Conservation (phyloP, 37 sponge, comb jelly and placozoan species). For the Spongilla lacustris region DNA sequence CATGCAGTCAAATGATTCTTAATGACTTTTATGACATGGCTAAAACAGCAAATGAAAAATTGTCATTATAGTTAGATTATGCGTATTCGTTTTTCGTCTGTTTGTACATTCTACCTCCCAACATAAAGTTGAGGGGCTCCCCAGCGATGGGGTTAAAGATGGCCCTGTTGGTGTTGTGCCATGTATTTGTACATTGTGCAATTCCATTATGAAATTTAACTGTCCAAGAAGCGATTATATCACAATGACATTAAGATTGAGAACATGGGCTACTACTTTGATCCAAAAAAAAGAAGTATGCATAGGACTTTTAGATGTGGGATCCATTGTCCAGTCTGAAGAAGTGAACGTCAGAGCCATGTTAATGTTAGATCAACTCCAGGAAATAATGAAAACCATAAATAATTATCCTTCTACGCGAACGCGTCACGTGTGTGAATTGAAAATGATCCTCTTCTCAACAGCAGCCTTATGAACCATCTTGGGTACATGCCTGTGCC, state of each 20-base stretch:
- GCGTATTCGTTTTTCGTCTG: not conserved
- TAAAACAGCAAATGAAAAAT: no score
- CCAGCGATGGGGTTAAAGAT: not conserved
- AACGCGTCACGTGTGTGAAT: no score
- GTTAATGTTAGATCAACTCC: no score
- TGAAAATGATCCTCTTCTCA: conserved; percentile 75
- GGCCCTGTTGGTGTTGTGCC: not conserved
- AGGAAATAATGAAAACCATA: no score
- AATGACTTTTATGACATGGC: no score
- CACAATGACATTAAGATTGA: no score
- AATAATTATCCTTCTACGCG: no score
- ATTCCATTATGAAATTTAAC: conserved; percentile 1
- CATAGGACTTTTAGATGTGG: no score
- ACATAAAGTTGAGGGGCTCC: not conserved
- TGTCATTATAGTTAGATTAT: not conserved
- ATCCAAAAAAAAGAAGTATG: no score
- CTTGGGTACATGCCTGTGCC: conserved; percentile 92
- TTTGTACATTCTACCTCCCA: not conserved
- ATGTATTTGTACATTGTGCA: not conserved
- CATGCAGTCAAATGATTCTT: not conserved
- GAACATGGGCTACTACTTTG: no score
- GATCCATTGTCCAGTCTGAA: no score
- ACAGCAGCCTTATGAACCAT: conserved; percentile 63
- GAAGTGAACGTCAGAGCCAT: no score
- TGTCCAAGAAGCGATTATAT: not conserved